Conservation (phyloP, 2,113 vertebrate species). For the Urocitellus parryii region DNA sequence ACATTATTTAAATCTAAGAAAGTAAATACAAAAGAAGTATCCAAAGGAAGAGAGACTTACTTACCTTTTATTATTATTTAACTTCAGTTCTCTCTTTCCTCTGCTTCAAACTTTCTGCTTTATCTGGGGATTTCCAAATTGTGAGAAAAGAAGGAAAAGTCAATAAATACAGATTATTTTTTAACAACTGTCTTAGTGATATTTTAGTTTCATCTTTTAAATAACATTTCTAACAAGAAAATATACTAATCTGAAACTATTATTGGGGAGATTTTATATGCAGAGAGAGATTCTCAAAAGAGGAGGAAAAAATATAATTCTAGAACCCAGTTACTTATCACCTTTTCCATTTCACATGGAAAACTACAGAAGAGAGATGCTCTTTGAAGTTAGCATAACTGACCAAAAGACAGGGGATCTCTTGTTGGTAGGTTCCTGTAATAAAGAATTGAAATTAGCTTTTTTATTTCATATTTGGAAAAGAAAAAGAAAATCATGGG, state of each 20-base stretch:
- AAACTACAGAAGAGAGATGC: neutral
- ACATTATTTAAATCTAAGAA: conserved; percentile 39
- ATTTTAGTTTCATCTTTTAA: conserved; percentile 21
- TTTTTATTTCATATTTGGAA: neutral
- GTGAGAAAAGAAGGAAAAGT: neutral
- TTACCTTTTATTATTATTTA: neutral
- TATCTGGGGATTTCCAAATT: conserved; percentile 6
- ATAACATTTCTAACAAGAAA: conserved; percentile 41
- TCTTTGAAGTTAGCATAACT: neutral
- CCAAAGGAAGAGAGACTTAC: neutral
- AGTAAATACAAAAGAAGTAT: conserved; percentile 5
- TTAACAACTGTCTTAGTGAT: neutral
- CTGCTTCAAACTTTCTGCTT: neutral
- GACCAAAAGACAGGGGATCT: neutral
- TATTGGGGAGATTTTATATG: neutral
- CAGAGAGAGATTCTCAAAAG: neutral
- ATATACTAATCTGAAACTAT: conserved; percentile 11
- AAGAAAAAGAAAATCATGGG: neutral
- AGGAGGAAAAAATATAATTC: neutral
- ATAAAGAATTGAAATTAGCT: neutral
- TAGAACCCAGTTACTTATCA: neutral
- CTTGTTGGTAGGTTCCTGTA: neutral
- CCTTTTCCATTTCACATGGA: neutral
- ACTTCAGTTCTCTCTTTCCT: neutral
- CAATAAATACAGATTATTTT: neutral